A percentile compares a stretch with the other conserved stretches of the same genome.
Conservation (phyloP, 2,113 vertebrate species). For the Urocitellus parryii region DNA sequence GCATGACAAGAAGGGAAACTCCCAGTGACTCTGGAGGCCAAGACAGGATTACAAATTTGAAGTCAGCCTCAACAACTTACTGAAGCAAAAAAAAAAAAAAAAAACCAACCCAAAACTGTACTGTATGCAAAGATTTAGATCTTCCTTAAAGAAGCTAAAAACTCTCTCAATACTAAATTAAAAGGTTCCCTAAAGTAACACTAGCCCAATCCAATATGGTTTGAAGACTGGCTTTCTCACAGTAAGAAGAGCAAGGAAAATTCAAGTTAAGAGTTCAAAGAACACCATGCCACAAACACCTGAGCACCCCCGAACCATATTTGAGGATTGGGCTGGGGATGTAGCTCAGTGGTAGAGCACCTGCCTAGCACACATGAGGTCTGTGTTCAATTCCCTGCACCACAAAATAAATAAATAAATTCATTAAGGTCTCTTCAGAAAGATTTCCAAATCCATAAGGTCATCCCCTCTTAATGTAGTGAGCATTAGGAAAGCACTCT, state of each 20-base stretch:
- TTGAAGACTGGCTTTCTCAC: not conserved
- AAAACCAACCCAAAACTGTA: not conserved
- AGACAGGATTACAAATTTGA: no score
- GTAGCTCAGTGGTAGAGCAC: not conserved
- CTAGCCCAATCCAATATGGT: not conserved
- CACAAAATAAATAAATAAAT: not conserved
- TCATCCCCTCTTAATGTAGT: not conserved
- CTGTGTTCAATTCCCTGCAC: not conserved
- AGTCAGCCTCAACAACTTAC: no score
- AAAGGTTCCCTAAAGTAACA: not conserved
- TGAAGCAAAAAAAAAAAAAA: no score
- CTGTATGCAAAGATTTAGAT: not conserved
- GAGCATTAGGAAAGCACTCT: not conserved
- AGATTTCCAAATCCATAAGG: not conserved
- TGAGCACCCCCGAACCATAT: not conserved
- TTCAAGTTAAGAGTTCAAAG: not conserved
- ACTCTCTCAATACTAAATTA: not conserved
- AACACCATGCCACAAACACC: not conserved
- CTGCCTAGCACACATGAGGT: no score
- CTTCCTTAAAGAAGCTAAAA: not conserved
- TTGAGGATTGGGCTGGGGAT: not conserved
- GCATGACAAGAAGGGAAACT: fast-evolving
- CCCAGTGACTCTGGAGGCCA: no score
- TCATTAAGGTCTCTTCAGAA: not conserved
- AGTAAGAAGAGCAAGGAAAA: not conserved